phyloP scores from a whole-genome alignment of 2,797 vertebrate genomes.

The Notamacropus eugenii region DNA sequence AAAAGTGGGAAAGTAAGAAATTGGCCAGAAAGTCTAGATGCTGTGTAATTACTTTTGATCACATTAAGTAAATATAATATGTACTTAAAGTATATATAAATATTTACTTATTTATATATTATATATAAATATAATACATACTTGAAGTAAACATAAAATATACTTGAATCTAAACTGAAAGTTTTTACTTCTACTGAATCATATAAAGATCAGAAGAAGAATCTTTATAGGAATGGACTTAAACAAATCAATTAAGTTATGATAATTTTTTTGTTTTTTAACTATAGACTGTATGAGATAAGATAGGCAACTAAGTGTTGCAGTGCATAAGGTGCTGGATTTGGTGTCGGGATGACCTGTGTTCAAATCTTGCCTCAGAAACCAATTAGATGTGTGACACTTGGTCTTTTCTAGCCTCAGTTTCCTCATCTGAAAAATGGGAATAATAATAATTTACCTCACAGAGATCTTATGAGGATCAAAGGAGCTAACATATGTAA shows the following conservation, averaged over 20 bases:
- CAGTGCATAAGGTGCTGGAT: no score
- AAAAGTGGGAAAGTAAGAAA: not conserved
- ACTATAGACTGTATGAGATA: not conserved
- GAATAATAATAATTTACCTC: not conserved
- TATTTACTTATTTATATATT: no score
- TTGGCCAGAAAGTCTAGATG: not conserved
- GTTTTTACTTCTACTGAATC: no score
- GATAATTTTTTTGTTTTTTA: not conserved
- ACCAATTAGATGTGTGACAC: not conserved
- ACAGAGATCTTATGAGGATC: no score
- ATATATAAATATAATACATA: no score
- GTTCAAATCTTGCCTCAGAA: not conserved
- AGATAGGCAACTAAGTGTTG: not conserved
- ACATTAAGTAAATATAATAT: not conserved
- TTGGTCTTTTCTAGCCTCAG: not conserved
- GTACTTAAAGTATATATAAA: no score
- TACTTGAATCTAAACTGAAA: not conserved
- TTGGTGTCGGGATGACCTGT: not conserved
- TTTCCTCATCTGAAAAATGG: not conserved
- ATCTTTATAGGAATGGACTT: not conserved
- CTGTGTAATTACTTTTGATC: no score
- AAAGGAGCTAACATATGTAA: no score
- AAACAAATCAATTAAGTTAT: not conserved
- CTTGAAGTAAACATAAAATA: not conserved
- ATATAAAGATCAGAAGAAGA: not conserved